phyloP scores from a whole-genome alignment of 1,140 invertebrate genomes.

The Eufriesea mexicana region DNA sequence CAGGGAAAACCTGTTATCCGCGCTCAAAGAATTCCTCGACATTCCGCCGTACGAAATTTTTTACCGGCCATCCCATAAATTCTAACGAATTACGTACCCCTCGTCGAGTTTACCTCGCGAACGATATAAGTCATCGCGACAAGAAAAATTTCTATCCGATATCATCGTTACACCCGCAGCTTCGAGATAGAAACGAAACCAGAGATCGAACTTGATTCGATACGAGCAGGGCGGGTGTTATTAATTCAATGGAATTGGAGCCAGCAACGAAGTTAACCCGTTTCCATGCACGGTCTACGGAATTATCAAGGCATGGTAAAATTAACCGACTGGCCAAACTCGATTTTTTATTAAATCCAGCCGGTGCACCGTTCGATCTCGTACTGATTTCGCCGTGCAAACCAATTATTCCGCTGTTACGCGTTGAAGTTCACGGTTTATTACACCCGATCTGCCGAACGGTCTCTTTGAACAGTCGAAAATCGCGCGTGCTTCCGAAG shows the following conservation, averaged over 20 bases:
- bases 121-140: not conserved
- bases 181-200: not conserved
- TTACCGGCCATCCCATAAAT: no score
- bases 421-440: conserved; percentile 46
- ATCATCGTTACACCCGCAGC: not conserved
- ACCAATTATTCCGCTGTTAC: conserved; percentile 44
- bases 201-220: not conserved
- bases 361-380: not conserved
- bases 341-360: conserved; percentile 25
- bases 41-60: no score
- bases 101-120: not conserved
- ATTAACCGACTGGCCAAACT: conserved; percentile 20
- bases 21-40: no score
- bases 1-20: no score
- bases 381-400: conserved; percentile 7
- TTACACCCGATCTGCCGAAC: not conserved
- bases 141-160: no score
- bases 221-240: not conserved
- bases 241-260: conserved; percentile 30
- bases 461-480: not conserved
- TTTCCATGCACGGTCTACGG: not conserved
- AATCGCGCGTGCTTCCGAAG: not conserved
- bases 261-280: conserved; percentile 13
- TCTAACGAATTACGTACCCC: not conserved
- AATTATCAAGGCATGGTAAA: conserved; percentile 3